Percentiles rank a stretch among this genome's conserved stretches.
These are phyloP conservation scores for Andrena fulva DNA, from an alignment of 2,888 invertebrate species.

Conservation along the genomic window DNA sequence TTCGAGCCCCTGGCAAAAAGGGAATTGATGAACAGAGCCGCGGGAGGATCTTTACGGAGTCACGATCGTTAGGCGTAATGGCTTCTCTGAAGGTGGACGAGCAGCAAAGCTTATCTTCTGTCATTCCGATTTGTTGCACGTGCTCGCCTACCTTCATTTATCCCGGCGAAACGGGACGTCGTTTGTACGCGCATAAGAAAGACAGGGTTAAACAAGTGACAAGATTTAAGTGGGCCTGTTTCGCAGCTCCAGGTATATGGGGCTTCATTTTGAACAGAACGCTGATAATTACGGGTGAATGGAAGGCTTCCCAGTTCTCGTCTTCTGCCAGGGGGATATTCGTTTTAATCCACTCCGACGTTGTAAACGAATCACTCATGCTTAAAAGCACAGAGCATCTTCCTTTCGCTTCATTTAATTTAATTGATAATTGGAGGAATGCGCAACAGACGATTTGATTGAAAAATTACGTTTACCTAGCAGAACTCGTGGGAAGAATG, in stretches of 20 bases:
- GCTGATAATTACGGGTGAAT: not conserved
- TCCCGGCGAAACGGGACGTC: constrained; percentile 20
- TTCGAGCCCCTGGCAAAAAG: not conserved
- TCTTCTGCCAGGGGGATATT: too few species aligned
- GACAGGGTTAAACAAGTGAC: not conserved
- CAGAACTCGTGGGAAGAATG: too few species aligned
- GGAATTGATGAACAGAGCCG: too few species aligned
- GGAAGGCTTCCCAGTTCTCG: too few species aligned
- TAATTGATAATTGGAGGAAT: too few species aligned
- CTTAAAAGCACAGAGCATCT: too few species aligned
- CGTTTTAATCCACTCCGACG: too few species aligned
- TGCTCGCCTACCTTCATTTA: constrained; percentile 30
- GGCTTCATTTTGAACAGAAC: not conserved
- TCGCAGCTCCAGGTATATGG: not conserved
- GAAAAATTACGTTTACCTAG: too few species aligned
- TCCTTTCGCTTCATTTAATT: too few species aligned
- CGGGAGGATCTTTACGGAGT: not conserved
- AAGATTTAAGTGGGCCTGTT: not conserved
- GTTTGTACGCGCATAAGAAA: not conserved
- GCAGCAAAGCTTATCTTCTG: constrained; percentile 28
- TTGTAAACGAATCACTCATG: too few species aligned
- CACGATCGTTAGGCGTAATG: constrained; percentile 2
- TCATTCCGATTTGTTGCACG: constrained; percentile 43
- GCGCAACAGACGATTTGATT: too few species aligned
- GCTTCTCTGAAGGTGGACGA: constrained; percentile 7